These are phyloP conservation scores for Plutomurus gul DNA, from an alignment of 1,140 invertebrate genomes.

Conservation along the genomic window DNA sequence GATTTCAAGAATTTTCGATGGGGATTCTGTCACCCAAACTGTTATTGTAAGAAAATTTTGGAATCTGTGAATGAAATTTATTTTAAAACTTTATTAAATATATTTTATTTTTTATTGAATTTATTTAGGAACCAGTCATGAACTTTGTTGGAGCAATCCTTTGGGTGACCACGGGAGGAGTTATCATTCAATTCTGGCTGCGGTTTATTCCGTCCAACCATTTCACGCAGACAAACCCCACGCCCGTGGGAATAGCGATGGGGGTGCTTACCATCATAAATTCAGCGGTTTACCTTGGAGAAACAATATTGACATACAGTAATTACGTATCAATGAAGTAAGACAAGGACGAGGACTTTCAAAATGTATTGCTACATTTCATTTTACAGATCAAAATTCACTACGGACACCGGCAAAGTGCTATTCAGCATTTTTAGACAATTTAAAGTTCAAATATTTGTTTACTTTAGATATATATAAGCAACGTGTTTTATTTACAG, in stretches of 20 bases:
- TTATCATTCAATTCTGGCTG: slow-evolving; percentile 81
- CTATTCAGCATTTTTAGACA: too few relatives aligned
- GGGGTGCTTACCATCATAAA: slow-evolving; percentile 76
- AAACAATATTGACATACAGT: slow-evolving; percentile 74
- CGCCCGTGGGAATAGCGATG: slow-evolving; percentile 71
- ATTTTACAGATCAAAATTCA: too few relatives aligned
- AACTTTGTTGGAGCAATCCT: slow-evolving; percentile 80
- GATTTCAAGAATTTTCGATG: slow-evolving; percentile 70
- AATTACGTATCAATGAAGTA: slow-evolving; percentile 59
- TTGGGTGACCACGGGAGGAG: slow-evolving; percentile 79
- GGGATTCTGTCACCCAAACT: slow-evolving; percentile 67
- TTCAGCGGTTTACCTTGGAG: slow-evolving; percentile 75
- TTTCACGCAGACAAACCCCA: slow-evolving; percentile 46
- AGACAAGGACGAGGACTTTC: not conserved
- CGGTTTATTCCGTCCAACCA: slow-evolving; percentile 52
- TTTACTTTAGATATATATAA: not conserved
- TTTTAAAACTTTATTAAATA: not conserved
- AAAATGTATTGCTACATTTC: not conserved
- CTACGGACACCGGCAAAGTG: too few relatives aligned
- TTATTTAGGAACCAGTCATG: slow-evolving; percentile 77
- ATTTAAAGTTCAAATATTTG: not conserved
- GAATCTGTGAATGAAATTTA: too few relatives aligned
- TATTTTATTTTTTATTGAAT: not conserved
- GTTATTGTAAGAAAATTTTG: slow-evolving; percentile 46
- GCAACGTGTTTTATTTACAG: not conserved